Percentiles rank a stretch among this genome's conserved stretches.
phyloP scores from a whole-genome alignment of 1,140 invertebrate genomes.

The Limonius californicus region DNA sequence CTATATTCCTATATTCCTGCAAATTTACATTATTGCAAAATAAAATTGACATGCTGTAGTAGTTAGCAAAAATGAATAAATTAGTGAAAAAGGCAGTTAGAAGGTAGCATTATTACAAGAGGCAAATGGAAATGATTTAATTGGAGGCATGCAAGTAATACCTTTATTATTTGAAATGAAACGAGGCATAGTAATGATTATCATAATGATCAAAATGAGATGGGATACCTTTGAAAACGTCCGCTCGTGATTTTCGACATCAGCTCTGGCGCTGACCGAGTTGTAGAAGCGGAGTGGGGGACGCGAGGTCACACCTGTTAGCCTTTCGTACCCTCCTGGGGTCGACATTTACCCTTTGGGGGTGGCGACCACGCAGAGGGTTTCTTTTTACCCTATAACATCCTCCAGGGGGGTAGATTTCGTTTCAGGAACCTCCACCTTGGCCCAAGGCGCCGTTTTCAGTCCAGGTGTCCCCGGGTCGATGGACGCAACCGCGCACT shows the following conservation, averaged over 20 bases:
- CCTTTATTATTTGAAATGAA: not conserved
- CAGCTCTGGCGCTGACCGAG: slow-evolving; percentile 39
- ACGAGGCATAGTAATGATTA: slow-evolving; percentile 13
- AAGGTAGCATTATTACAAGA: too few relatives aligned
- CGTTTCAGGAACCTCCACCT: not conserved
- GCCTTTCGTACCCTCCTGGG: slow-evolving; percentile 36
- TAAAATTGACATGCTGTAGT: too few relatives aligned
- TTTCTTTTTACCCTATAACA: slow-evolving; percentile 19
- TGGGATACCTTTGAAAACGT: slow-evolving; percentile 13
- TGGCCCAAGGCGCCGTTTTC: slow-evolving; percentile 21
- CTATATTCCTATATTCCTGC: too few relatives aligned
- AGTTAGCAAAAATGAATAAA: too few relatives aligned
- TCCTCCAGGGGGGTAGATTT: not conserved
- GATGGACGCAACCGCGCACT: slow-evolving; percentile 28
- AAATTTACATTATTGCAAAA: too few relatives aligned
- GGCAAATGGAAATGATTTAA: too few relatives aligned
- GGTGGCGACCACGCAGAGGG: slow-evolving; percentile 2
- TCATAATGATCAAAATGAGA: slow-evolving; percentile 1
- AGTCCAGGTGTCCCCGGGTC: slow-evolving; percentile 34
- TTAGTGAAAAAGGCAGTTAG: too few relatives aligned
- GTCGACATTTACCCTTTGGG: slow-evolving; percentile 14
- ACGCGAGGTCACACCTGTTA: slow-evolving; percentile 41
- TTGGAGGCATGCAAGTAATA: too few relatives aligned
- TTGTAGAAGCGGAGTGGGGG: slow-evolving; percentile 25
- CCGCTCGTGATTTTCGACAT: slow-evolving; percentile 33